These are phyloP conservation scores for Trichonephila clavipes DNA, from an alignment of 1,140 invertebrate genomes.

Conservation along the genomic window DNA sequence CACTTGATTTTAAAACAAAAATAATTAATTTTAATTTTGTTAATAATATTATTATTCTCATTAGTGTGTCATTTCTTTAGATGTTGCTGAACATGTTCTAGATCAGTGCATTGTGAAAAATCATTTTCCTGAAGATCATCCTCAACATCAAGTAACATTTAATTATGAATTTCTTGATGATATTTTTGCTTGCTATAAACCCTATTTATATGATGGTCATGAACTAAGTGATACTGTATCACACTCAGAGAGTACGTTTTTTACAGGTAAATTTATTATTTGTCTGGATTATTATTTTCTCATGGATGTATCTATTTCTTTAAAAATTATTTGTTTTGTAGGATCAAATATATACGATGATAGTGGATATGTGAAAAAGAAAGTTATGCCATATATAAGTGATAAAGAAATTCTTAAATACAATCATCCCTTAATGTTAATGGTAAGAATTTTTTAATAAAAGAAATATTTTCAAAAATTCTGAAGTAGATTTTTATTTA, in stretches of 20 bases:
- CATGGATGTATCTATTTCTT: not conserved
- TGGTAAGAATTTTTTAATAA: constrained; percentile 80
- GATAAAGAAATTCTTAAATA: constrained; percentile 81
- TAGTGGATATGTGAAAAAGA: constrained; percentile 78
- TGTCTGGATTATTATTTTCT: not conserved
- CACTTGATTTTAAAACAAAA: constrained; percentile 1
- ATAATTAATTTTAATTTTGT: not conserved
- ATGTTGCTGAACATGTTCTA: constrained; percentile 82
- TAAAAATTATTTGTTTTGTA: constrained; percentile 7
- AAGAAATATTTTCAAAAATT: not conserved
- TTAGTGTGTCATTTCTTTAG: constrained; percentile 78
- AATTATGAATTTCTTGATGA: constrained; percentile 84
- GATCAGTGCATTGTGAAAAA: constrained; percentile 81
- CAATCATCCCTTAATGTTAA: constrained; percentile 83
- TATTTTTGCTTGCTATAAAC: constrained; percentile 79
- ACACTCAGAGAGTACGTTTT: constrained; percentile 17
- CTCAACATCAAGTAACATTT: constrained; percentile 81
- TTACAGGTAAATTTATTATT: constrained; percentile 39
- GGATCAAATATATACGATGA: constrained; percentile 80
- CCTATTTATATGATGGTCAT: constrained; percentile 31
- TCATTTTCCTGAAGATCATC: constrained; percentile 80
- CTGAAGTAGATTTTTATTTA: not conserved
- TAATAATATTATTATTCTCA: not conserved
- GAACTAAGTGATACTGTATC: constrained; percentile 44
- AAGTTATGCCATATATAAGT: constrained; percentile 79